Evolutionary conservation across 30 jellyfish, hydroid and myxozoan species (phyloP), one percentile per base, ranked within the genome.

Genomic region (Calvadosia cruxmelitensis): DNA sequence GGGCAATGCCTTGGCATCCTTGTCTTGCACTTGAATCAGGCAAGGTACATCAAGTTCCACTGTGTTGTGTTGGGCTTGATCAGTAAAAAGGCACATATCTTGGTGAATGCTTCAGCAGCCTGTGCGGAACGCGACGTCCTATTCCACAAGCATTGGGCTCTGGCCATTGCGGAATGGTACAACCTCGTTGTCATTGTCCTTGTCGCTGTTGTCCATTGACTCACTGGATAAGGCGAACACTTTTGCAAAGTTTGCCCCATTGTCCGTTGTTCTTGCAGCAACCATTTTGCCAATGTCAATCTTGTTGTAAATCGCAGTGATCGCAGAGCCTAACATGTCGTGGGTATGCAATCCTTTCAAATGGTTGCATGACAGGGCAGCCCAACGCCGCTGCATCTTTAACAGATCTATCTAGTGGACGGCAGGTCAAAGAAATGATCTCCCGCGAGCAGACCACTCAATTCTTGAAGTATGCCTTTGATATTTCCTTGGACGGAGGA

Each of bases 161-260:
- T n/a, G n/a, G n/a, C n/a, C n/a, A n/a, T n/a, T n/a, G n/a, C n/a
- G n/a, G n/a, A n/a, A n/a, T n/a, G n/a, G n/a, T n/a, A n/a, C n/a
- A n/a, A n/a, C n/a, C n/a, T n/a, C n/a, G n/a, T n/a, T n/a, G n/a
- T n/a, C n/a, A n/a, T n/a, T n/a, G n/a, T n/a, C n/a, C n/a, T n/a
- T n/a, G n/a, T n/a, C n/a, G n/a, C n/a, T n/a, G n/a, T n/a, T n/a
- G n/a, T n/a, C n/a, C n/a, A n/a, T n/a, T n/a, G n/a, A n/a, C n/a
- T n/a, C n/a, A n/a, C n/a, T n/a, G n/a, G n/a, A n/a, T n/a, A 52
- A 24, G 3, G 26, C 28, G 67, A 30, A 52, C 32, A 33, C 67
- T 30, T 30, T 33, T 24, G 28, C 67, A 52, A 24, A 52, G 67
- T 52, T 52, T 24, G 67, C 67, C 26, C 67, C 67, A 52, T 52